Conservation (phyloP, 1,140 invertebrate genomes). For the Matsumurasca onukii region DNA sequence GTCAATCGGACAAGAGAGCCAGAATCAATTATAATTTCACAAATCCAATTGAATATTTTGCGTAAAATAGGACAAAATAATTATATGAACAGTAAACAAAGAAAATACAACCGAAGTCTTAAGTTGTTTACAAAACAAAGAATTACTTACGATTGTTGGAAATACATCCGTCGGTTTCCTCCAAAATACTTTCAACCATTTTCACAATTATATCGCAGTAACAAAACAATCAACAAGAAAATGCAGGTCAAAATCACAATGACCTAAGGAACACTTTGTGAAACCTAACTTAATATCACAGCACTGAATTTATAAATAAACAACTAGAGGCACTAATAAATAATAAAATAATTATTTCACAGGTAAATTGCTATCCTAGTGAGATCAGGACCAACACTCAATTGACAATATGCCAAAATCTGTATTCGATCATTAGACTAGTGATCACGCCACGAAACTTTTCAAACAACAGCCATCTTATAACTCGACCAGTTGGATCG, state of each 20-base stretch:
- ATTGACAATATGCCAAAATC: constrained; percentile 29
- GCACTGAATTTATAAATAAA: constrained; percentile 5
- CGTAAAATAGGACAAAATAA: too few species aligned
- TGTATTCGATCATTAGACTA: constrained; percentile 24
- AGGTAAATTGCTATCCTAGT: constrained; percentile 26
- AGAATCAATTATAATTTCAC: too few species aligned
- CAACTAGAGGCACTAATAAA: constrained; percentile 16
- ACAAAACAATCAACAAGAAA: constrained; percentile 2
- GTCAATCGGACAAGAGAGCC: too few species aligned
- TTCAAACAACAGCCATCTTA: constrained; percentile 20
- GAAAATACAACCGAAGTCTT: too few species aligned
- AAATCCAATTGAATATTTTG: too few species aligned
- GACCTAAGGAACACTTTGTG: constrained; percentile 11
- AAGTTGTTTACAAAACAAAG: too few species aligned
- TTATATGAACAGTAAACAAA: too few species aligned
- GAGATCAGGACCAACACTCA: constrained; percentile 17
- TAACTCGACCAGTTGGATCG: constrained; percentile 20
- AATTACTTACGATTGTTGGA: constrained; percentile 20
- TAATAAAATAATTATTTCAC: constrained; percentile 6
- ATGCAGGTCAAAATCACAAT: neutral
- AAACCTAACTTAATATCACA: constrained; percentile 27
- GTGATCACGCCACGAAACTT: neutral
- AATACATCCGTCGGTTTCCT: neutral
- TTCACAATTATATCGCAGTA: constrained; percentile 5
- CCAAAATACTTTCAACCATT: constrained; percentile 30